Base-by-base conservation (phyloP, 2,888 invertebrate genomes). In the Thymelicus sylvestris region DNA sequence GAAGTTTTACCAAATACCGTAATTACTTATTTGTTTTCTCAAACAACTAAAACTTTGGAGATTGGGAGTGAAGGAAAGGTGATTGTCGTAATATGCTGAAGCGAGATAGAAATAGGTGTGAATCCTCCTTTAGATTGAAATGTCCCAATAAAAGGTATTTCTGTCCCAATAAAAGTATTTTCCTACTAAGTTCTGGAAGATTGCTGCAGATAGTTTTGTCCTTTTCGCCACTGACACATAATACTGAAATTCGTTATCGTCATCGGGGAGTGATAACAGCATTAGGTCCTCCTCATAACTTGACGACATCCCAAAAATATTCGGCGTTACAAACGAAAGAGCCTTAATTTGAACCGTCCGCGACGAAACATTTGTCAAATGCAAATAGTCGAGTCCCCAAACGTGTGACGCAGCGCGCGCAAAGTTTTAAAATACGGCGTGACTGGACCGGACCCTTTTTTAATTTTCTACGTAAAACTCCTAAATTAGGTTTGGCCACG, bases 281-380 rank as follows among this genome's bases (percentile, higher is more conserved):
- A 24, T 15, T 8, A 8, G 24, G 12, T 31, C 24, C 19, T 55
- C 24, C 55, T 55, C 55, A 24, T 55, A 55, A 55, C 55, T 24
- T 1, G 55, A 24, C 55, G n/a, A 12, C 55, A 24, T 24, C 55
- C 52, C 24, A 55, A 55, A 55, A 55, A 55, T 55, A 50, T 15
- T 10, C 24, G 52, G 52, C 19, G 8, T 24, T 55, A 5, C 55
- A 19, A 55, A 55, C 24, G 31, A 55, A 24, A 12, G 24, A 24
- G 19, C 55, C 0, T 55, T 55, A 55, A 55, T 55, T 55, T 55
- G 55, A 12, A 24, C 57, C n/a, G 44, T 44, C 44, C 44, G 66
- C 66, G 66, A 55, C 66, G 44, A 41, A 66, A 44, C 66, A 66
- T 66, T 66, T 66, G 66, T 66, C 57, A 66, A 66, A 66, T 66